Percentiles rank a stretch among this genome's conserved stretches.
phyloP scores from a whole-genome alignment of 2,113 vertebrate species.

The Tyto alba region DNA sequence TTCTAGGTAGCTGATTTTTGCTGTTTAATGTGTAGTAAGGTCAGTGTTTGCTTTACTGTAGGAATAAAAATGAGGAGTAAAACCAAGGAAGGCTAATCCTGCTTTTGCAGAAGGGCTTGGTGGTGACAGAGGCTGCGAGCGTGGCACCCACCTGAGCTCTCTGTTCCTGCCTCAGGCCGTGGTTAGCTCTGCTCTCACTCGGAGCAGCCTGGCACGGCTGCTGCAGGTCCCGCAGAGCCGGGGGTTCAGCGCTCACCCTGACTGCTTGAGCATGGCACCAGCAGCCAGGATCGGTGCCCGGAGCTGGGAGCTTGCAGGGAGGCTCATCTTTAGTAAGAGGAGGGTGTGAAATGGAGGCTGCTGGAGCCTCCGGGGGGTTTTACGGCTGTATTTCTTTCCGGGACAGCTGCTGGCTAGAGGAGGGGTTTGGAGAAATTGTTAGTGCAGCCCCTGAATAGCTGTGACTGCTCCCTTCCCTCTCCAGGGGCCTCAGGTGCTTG shows the following conservation, averaged over 20 bases:
- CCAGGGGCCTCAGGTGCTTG: background rate
- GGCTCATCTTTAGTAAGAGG: background rate
- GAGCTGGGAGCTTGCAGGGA: background rate
- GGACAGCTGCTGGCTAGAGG: background rate
- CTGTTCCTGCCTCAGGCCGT: rapidly evolving
- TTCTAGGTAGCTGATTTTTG: conserved; percentile 64
- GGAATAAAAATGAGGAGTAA: conserved; percentile 46
- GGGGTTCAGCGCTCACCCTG: background rate
- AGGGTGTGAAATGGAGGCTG: background rate
- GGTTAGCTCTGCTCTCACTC: background rate
- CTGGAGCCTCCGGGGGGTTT: background rate
- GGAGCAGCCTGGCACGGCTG: background rate
- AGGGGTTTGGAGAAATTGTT: background rate
- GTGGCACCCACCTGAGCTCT: background rate
- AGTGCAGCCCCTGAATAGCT: rapidly evolving
- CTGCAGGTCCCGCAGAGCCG: background rate
- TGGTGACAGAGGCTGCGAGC: background rate
- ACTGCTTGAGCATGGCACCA: background rate
- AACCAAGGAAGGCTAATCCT: background rate
- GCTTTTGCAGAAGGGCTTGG: background rate
- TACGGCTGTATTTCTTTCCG: background rate
- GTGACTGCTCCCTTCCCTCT: background rate
- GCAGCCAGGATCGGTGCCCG: background rate
- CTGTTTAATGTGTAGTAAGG: conserved; percentile 56
- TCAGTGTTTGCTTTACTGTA: conserved; percentile 43